Evolutionary conservation across 2,888 invertebrate genomes (phyloP).

Genomic region (Xanthorhoe designata): DNA sequence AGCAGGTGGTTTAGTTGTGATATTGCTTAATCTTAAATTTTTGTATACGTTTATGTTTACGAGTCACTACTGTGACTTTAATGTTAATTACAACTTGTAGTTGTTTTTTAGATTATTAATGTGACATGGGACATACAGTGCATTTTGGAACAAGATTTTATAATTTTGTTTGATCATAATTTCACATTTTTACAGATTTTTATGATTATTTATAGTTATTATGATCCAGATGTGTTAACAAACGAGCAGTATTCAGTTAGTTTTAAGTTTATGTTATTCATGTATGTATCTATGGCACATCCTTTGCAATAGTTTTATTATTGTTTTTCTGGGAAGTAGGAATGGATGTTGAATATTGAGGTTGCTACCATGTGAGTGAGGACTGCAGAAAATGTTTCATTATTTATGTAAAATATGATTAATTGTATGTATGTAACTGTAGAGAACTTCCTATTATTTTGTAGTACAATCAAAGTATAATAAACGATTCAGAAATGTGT

Average conservation of each 20-base stretch:
- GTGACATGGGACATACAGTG: constrained; percentile 60
- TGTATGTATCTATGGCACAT: constrained; percentile 52
- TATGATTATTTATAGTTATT: constrained; percentile 54
- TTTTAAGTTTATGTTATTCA: constrained; percentile 49
- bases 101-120: constrained; percentile 60
- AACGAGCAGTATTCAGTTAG: constrained; percentile 82
- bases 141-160: constrained; percentile 54
- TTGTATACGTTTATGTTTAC: constrained; percentile 83
- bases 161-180: constrained; percentile 53
- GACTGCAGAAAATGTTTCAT: constrained; percentile 77
- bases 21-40: constrained; percentile 81
- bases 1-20: constrained; percentile 81
- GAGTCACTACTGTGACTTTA: constrained; percentile 77
- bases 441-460: constrained; percentile 86
- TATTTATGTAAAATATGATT: constrained; percentile 83
- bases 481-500: constrained; percentile 80
- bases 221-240: constrained; percentile 65
- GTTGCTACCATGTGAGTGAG: constrained; percentile 62
- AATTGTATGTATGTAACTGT: constrained; percentile 67
- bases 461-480: constrained; percentile 85
- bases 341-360: constrained; percentile 59
- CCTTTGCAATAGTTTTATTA: constrained; percentile 40
- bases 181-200: constrained; percentile 57
- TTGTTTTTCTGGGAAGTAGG: constrained; percentile 46
- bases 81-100: constrained; percentile 73